Base-by-base conservation (phyloP, 2,113 vertebrate species). In the Phoxinus phoxinus region DNA sequence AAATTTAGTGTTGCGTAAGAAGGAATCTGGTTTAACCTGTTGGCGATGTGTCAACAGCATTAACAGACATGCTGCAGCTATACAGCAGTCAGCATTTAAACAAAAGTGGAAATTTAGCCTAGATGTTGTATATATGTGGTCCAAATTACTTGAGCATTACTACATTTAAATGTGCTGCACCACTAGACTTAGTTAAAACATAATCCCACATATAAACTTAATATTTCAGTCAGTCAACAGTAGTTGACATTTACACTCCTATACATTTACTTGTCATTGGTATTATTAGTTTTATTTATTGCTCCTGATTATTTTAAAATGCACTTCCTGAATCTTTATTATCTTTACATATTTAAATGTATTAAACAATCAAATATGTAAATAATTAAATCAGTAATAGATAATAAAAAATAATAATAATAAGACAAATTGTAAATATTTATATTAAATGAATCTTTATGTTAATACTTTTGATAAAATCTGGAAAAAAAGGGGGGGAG, bases 1-100 rank as follows among this genome's bases (percentile, higher is more conserved):
- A 56, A 21, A 59, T 25, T 6, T 25, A 73, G 71, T 25, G 41
- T 46, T 25, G 11, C 23, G 30, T 79, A 59, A 23, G 3, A 23
- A 59, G 5, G 11, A 53, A 83, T 86, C 85, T 46, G 13, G 81
- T 77, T 48, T n/a, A 21, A 46, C 72, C 25, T 17, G 61, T 56
- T 10, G 3, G 58, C 13, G 32, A 9, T n/a, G 19, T 58, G 41
- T 46, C 67, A 71, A 23, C 53, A 23, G 53, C 53, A 23, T 56
- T 56, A 56, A 56, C 0, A 71, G 32, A 71, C 19, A 11, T 35
- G 27, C 48, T 6, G 17, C 74, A 13, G 48, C 12, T 46, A 51
- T 75, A 75, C 27, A 32, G 74, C 8, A 32, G 25, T 51, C 27
- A 12, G 1, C 21, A 21, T 23, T 13, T 15, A 77, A 77, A 21